These are phyloP conservation scores for Microtus montanus DNA, from an alignment of 2,113 vertebrate genomes.

Conservation along the genomic window DNA sequence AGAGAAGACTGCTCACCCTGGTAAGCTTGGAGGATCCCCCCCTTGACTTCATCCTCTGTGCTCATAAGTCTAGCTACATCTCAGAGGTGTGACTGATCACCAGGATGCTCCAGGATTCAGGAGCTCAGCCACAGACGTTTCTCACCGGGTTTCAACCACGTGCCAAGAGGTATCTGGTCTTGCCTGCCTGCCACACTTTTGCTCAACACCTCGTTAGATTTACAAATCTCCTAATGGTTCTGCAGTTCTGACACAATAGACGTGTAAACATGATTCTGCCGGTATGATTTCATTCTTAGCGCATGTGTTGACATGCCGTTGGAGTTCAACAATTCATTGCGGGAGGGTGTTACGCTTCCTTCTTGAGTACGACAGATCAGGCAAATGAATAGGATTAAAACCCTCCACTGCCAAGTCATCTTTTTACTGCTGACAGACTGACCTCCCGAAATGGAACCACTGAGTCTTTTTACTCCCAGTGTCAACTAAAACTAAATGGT, in stretches of 20 bases:
- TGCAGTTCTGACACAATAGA: constrained; percentile 35
- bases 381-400: neutral
- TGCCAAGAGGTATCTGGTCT: neutral
- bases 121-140: neutral
- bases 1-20: neutral
- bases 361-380: neutral
- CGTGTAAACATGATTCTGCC: constrained; percentile 37
- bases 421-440: constrained; percentile 24
- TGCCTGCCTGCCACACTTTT: neutral
- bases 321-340: neutral
- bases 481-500: constrained; percentile 35
- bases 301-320: neutral
- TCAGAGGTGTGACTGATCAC: neutral
- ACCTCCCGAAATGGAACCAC: neutral
- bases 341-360: neutral
- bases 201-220: neutral
- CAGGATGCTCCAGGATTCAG: neutral
- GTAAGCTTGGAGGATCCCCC: neutral
- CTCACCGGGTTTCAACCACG: neutral
- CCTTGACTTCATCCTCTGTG: neutral
- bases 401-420: neutral
- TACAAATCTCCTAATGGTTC: neutral
- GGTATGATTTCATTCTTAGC: neutral
- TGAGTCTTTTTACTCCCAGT: neutral
- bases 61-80: neutral